Conservation (phyloP, 2,888 invertebrate species). For the Pheosia tremula region DNA sequence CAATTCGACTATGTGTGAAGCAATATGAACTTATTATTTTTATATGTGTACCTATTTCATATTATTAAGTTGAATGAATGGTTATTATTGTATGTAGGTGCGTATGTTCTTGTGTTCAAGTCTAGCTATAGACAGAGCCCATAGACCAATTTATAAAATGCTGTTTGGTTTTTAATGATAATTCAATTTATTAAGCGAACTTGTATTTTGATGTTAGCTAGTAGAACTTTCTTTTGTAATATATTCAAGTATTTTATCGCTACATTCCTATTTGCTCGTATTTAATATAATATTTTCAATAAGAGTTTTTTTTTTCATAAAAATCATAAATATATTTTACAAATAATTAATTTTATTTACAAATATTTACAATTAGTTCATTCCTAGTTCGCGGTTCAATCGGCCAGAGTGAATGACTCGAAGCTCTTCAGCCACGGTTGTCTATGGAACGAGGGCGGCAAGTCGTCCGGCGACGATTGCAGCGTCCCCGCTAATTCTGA, state of each 20-base stretch:
- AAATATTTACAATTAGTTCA: constrained; percentile 35
- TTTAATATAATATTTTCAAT: constrained; percentile 32
- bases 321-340: constrained; percentile 22
- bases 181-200: neutral
- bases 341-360: constrained; percentile 39
- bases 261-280: constrained; percentile 32
- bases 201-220: too few species aligned
- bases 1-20: too few species aligned
- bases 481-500: constrained; percentile 58
- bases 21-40: too few species aligned
- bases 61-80: too few species aligned
- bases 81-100: too few species aligned
- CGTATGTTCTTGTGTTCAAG: too few species aligned
- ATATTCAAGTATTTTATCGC: constrained; percentile 20
- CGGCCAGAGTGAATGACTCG: constrained; percentile 57
- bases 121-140: too few species aligned
- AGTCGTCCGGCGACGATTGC: constrained; percentile 60
- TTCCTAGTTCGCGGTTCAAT: constrained; percentile 41
- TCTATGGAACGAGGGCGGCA: constrained; percentile 56
- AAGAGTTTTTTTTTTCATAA: constrained; percentile 32
- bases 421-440: constrained; percentile 68
- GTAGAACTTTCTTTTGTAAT: neutral
- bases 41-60: too few species aligned
- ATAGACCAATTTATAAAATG: too few species aligned
- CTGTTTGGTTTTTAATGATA: too few species aligned